Evolutionary conservation across 2,888 invertebrate genomes (phyloP).

Genomic region (Hermaeophaga mercurialis): DNA sequence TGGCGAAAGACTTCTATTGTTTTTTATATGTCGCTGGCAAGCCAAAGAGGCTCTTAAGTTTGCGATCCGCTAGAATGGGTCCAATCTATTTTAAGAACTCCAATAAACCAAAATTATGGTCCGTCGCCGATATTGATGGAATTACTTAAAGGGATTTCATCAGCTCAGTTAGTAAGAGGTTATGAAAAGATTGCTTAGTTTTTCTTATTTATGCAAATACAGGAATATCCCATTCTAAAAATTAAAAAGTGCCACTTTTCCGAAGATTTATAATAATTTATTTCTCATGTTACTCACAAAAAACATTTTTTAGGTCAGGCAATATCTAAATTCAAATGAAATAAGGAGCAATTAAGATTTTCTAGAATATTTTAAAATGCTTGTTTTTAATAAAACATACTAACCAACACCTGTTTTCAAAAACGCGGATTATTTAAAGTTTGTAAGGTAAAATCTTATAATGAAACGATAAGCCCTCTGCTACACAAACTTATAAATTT

Average conservation of each 20-base stretch:
- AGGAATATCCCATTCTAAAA: too few species aligned
- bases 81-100: slow-evolving; percentile 52
- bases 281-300: too few species aligned
- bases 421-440: too few species aligned
- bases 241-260: too few species aligned
- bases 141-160: slow-evolving; percentile 52
- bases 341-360: neutral
- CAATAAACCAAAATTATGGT: slow-evolving; percentile 55
- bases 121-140: slow-evolving; percentile 52
- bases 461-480: neutral
- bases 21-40: slow-evolving; percentile 47
- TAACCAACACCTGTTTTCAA: too few species aligned
- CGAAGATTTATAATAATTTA: too few species aligned
- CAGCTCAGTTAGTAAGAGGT: slow-evolving; percentile 27
- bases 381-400: too few species aligned
- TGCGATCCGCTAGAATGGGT: slow-evolving; percentile 53
- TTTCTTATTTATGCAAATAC: too few species aligned
- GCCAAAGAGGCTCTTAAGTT: slow-evolving; percentile 50
- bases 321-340: too few species aligned
- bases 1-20: slow-evolving; percentile 47
- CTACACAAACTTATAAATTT: slow-evolving; percentile 8
- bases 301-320: too few species aligned
- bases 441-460: neutral
- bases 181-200: slow-evolving; percentile 28
- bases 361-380: too few species aligned